Evolutionary conservation across 2,888 invertebrate genomes (phyloP), one percentile per base, ranked within the genome.

Genomic region (Scaptodrosophila latifasciaeformis): DNA sequence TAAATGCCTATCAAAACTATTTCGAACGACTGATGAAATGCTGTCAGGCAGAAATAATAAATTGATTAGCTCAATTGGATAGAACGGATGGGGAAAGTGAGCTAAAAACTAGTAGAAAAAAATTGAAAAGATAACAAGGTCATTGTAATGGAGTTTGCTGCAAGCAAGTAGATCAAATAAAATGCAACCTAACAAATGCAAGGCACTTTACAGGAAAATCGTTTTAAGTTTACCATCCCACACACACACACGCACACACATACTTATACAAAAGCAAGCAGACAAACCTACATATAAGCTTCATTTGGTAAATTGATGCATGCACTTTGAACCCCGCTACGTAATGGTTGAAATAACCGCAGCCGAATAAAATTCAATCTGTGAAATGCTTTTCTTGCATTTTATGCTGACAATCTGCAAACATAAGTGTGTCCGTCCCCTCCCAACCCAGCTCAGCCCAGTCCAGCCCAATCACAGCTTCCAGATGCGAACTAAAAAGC

Each of bases 401-500:
- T 79, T 74, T 67, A 62, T 70, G 67, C 68, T 64, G 68, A 60
- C 67, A 70, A 77, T 74, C 65, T 58, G 62, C 75, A 74, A 77
- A 71, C 70, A 77, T 70, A 72, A 77, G 70, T 64, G 62, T 53
- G 55, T 40, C 54, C 29, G 21, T 46, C 5, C 27, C 34, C 35
- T 35, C 13, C 17, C 2, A 12, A 6, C 17, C 35, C 39, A 2
- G 39, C 19, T 18, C 6, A 29, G 27, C n/a, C 12, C 57, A 49
- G 47, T 53, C 2, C 47, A 49, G 63, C 47, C 46, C 56, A 56
- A n/a, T n/a, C n/a, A n/a, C n/a, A n/a, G n/a, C n/a, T n/a, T n/a
- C n/a, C n/a, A n/a, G n/a, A n/a, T n/a, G n/a, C n/a, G n/a, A 71
- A 75, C 75, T 71, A 71, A 71, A 71, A 78, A 74, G 78, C 74